Evolutionary conservation across 2,113 vertebrate genomes (phyloP).

Genomic region (Cheilinus undulatus): DNA sequence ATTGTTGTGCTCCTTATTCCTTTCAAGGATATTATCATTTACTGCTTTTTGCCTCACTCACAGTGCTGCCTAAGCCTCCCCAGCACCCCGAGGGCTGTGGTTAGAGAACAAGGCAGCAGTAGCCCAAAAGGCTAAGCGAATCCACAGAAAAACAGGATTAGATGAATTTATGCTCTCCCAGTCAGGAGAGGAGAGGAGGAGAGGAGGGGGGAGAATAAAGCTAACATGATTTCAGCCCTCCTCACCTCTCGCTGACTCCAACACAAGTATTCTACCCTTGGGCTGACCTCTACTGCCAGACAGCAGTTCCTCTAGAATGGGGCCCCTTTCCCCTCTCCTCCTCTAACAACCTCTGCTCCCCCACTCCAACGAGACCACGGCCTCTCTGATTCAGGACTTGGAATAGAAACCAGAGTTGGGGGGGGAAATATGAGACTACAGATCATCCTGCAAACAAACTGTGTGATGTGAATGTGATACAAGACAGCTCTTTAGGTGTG

Average conservation of each 20-base stretch:
- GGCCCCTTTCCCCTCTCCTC: conserved; percentile 67
- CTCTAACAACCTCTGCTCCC: conserved; percentile 47
- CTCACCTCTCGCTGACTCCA: conserved; percentile 86
- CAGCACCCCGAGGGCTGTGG: conserved; percentile 75
- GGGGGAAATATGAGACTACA: conserved; percentile 57
- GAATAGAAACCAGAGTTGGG: conserved; percentile 70
- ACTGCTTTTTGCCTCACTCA: conserved; percentile 66
- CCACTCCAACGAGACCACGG: conserved; percentile 47
- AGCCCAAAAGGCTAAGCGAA: conserved; percentile 80
- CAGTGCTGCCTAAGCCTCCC: conserved; percentile 59
- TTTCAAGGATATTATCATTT: conserved; percentile 81
- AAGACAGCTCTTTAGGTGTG: conserved; percentile 41
- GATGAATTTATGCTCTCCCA: conserved; percentile 84
- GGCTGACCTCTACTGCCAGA: conserved; percentile 84
- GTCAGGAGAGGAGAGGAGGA: conserved; percentile 62
- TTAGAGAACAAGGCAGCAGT: conserved; percentile 71
- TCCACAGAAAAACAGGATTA: conserved; percentile 87
- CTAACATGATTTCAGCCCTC: conserved; percentile 85
- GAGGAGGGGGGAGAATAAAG: conserved; percentile 69
- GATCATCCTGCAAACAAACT: conserved; percentile 43
- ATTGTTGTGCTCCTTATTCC: conserved; percentile 65
- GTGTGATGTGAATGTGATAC: conserved; percentile 11
- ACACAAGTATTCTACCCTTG: conserved; percentile 86
- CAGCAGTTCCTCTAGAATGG: conserved; percentile 80
- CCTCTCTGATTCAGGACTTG: conserved; percentile 71